Evolutionary conservation across 2,888 invertebrate species (phyloP).

Genomic region (Epistrophella euchroma): DNA sequence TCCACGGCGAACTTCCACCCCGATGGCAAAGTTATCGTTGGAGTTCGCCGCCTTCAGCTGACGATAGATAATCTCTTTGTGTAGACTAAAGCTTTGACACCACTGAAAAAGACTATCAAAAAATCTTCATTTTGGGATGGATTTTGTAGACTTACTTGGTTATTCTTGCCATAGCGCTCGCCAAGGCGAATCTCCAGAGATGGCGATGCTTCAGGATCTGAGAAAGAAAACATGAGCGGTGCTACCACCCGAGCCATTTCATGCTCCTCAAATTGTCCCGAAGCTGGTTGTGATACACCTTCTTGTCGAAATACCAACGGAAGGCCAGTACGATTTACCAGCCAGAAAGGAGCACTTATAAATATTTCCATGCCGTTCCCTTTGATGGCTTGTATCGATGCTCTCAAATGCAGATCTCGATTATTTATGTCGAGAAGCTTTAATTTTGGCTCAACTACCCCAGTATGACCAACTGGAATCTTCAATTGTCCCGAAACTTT

Average conservation of each 20-base stretch:
- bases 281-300: conserved; percentile 89
- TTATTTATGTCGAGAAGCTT: conserved; percentile 90
- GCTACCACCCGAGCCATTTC: conserved; percentile 96
- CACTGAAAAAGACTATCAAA: conserved; percentile 85
- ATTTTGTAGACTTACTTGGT: conserved; percentile 83
- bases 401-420: conserved; percentile 90
- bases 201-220: conserved; percentile 93
- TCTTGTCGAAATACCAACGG: conserved; percentile 98
- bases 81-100: conserved; percentile 94
- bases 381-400: conserved; percentile 86
- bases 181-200: conserved; percentile 92
- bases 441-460: conserved; percentile 88
- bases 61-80: conserved; percentile 90
- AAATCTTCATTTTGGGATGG: neutral
- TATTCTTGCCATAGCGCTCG: conserved; percentile 85
- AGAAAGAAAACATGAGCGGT: conserved; percentile 96
- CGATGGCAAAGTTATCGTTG: conserved; percentile 87
- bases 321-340: conserved; percentile 97
- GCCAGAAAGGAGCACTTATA: conserved; percentile 95
- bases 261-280: conserved; percentile 97
- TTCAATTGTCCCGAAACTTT: conserved; percentile 88
- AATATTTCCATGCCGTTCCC: conserved; percentile 88
- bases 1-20: conserved; percentile 94
- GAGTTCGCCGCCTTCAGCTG: conserved; percentile 84
- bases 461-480: conserved; percentile 84